Evolutionary conservation across 2,113 vertebrate genomes (phyloP).

Genomic region (Hirundichthys speculiger): DNA sequence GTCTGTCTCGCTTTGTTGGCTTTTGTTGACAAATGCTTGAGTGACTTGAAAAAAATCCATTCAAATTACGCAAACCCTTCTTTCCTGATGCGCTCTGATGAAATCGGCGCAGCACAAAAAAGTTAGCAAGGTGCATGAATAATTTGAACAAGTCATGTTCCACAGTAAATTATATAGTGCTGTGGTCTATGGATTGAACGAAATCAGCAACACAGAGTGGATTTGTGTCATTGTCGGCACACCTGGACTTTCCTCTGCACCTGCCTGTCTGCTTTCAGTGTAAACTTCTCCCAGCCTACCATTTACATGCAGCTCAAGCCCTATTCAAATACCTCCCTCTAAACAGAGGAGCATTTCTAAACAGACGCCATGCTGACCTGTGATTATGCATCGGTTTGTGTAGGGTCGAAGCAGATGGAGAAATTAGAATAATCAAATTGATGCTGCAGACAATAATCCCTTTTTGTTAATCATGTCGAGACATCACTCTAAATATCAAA

Average conservation of each 20-base stretch:
- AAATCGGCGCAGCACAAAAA: slow-evolving; percentile 1
- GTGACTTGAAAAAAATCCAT: slow-evolving; percentile 70
- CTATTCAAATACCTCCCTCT: slow-evolving; percentile 80
- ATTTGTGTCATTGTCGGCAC: slow-evolving; percentile 50
- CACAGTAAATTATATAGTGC: slow-evolving; percentile 6
- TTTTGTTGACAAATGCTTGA: slow-evolving; percentile 77
- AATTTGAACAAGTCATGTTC: slow-evolving; percentile 11
- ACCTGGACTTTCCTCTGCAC: slow-evolving; percentile 68
- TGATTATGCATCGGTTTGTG: slow-evolving; percentile 65
- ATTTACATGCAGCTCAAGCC: slow-evolving; percentile 82
- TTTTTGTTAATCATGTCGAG: neutral
- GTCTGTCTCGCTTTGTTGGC: slow-evolving; percentile 73
- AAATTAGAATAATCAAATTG: slow-evolving; percentile 59
- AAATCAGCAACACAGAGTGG: slow-evolving; percentile 33
- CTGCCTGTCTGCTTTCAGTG: slow-evolving; percentile 68
- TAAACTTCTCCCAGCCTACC: slow-evolving; percentile 52
- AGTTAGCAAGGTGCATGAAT: neutral
- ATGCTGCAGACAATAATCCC: slow-evolving; percentile 21
- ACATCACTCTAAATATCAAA: slow-evolving; percentile 13
- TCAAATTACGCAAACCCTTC: slow-evolving; percentile 79
- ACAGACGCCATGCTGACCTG: slow-evolving; percentile 59
- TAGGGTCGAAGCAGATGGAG: slow-evolving; percentile 51
- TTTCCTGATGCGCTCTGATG: slow-evolving; percentile 39
- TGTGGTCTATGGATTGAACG: slow-evolving; percentile 22
- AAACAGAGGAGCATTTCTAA: slow-evolving; percentile 71